These are phyloP conservation scores for Hyppa rectilinea DNA, from an alignment of 2,888 invertebrate genomes.

Conservation along the genomic window DNA sequence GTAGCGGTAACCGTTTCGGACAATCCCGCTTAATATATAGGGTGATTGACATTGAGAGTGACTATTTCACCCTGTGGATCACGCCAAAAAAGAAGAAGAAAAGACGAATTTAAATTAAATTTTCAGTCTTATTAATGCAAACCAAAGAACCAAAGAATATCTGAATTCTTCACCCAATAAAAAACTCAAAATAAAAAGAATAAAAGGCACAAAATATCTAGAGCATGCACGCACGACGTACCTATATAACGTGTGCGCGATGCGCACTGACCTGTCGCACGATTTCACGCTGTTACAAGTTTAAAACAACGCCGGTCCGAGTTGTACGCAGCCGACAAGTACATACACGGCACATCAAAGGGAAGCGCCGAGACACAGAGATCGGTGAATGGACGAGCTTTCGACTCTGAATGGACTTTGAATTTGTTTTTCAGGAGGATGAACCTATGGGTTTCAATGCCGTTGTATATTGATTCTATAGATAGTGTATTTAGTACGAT, in stretches of 20 bases:
- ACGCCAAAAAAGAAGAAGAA: background rate
- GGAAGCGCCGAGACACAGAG: conserved; percentile 59
- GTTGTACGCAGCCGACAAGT: conserved; percentile 58
- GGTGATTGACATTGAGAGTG: too few relatives aligned
- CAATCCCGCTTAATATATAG: too few relatives aligned
- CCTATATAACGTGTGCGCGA: conserved; percentile 72
- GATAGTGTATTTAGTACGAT: background rate
- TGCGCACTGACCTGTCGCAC: conserved; percentile 85
- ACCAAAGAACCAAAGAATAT: background rate
- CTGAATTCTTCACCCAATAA: background rate
- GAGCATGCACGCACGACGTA: conserved; percentile 45
- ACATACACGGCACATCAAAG: conserved; percentile 71
- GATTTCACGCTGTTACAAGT: conserved; percentile 85
- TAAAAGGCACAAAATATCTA: conserved; percentile 56
- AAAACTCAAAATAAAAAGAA: conserved; percentile 40
- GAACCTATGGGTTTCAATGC: background rate
- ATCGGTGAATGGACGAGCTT: conserved; percentile 26
- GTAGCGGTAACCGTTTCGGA: too few relatives aligned
- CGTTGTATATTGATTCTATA: background rate
- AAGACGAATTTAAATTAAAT: background rate
- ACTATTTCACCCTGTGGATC: too few relatives aligned
- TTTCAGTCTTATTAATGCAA: background rate
- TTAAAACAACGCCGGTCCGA: conserved; percentile 75
- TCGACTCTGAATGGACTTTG: conserved; percentile 12
- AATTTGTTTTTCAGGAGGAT: background rate